Conservation (phyloP, 2,113 vertebrate species). For the crab-eating macaque (Macaca fascicularis) region DNA sequence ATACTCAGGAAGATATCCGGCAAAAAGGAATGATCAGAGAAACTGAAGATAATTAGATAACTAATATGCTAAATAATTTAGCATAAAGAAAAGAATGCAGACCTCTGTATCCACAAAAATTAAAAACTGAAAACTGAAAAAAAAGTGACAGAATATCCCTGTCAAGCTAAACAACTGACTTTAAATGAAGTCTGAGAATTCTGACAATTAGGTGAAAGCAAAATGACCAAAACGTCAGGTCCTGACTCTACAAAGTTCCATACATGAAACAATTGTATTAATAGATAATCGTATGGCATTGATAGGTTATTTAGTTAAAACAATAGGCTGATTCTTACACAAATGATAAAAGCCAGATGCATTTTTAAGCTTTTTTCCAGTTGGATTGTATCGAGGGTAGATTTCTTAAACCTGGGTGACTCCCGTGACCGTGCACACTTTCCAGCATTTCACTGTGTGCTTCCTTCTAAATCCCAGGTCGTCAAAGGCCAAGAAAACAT, state of each 20-base stretch:
- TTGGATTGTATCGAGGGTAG: background rate
- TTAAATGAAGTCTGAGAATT: background rate
- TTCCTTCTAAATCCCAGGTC: background rate
- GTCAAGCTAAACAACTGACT: too few species aligned
- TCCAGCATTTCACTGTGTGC: too few species aligned
- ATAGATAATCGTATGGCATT: background rate
- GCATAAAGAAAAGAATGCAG: fast-evolving
- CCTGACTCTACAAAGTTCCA: background rate
- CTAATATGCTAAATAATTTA: background rate
- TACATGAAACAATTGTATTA: background rate
- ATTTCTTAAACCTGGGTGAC: background rate
- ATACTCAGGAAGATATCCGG: background rate
- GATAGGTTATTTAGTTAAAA: background rate
- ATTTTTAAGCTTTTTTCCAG: background rate
- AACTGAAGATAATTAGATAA: background rate
- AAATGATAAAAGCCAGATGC: background rate
- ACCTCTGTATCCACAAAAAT: background rate
- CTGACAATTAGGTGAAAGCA: background rate
- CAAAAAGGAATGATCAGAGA: too few species aligned
- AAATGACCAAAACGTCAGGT: background rate
- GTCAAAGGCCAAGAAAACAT: background rate
- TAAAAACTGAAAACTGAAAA: background rate
- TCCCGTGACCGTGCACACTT: background rate
- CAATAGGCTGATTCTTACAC: background rate
- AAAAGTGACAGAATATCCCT: fast-evolving